These are phyloP conservation scores for Euborellia annulipes DNA, from an alignment of 1,140 invertebrate genomes.

Conservation along the genomic window DNA sequence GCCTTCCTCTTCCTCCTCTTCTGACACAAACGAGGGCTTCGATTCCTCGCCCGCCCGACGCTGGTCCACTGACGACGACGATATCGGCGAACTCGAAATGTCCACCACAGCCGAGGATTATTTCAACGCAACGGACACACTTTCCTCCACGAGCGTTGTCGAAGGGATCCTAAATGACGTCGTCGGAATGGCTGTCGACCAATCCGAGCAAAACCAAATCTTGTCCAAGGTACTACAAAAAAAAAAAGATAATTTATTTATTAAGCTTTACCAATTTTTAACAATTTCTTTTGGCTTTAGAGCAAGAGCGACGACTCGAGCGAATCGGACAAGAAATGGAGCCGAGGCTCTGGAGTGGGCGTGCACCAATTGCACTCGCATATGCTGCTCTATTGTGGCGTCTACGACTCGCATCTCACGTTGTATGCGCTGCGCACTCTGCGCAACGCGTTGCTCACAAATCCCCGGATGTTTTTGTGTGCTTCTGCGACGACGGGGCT, in stretches of 20 bases:
- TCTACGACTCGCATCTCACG: constrained; percentile 61
- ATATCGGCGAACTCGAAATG: constrained; percentile 28
- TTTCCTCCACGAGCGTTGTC: constrained; percentile 28
- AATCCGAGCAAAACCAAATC: neutral
- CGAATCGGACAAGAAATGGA: constrained; percentile 10
- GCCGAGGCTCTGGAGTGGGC: constrained; percentile 21
- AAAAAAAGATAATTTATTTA: neutral
- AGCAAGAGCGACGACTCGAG: constrained; percentile 24
- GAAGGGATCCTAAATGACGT: constrained; percentile 39
- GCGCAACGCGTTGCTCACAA: constrained; percentile 53
- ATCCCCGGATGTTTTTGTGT: constrained; percentile 56
- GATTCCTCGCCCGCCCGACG: neutral
- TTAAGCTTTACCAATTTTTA: neutral
- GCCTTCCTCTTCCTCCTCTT: neutral
- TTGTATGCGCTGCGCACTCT: constrained; percentile 64
- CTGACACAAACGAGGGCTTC: neutral
- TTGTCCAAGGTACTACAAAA: too few species aligned
- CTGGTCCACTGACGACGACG: constrained; percentile 6
- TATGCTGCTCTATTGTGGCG: constrained; percentile 63
- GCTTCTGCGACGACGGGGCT: constrained; percentile 52
- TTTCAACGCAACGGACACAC: constrained; percentile 27
- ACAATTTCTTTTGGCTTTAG: neutral
- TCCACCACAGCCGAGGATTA: constrained; percentile 43
- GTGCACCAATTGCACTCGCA: constrained; percentile 70
- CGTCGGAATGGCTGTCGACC: constrained; percentile 29